Base-by-base conservation (phyloP, 2,113 vertebrate genomes). In the Progne subis region DNA sequence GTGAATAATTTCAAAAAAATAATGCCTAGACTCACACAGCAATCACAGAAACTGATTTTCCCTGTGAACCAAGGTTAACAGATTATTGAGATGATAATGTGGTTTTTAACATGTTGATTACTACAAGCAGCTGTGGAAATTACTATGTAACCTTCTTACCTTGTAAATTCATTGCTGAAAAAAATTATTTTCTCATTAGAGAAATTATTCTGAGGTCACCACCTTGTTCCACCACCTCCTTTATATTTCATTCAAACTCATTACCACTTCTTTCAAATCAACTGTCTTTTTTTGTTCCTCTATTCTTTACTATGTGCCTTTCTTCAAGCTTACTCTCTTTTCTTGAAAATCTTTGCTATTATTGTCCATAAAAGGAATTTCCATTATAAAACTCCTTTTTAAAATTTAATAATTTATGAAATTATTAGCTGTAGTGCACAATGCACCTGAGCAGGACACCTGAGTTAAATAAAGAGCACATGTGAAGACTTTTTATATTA, bases 401-500 rank as follows among this genome's bases (percentile, higher is more conserved):
- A 18, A 79, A 87, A 82, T 72, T 37, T 37, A 85, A 88, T 69
- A 2, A 2, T 64, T 85, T 82, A 53, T 47, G 6, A 74, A 77
- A 92, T 63, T 64, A 57, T 88, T 83, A 88, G 9, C 21, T 75
- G 29, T 56, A 86, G 25, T 39, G 39, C 47, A 74, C 57, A 68
- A 82, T 20, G 8, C 41, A 72, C 17, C 24, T 57, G 46, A 82
- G 57, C 5, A 79, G 28, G 37, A 63, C 29, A 76, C 41, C 41
- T 32, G 4, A 92, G 39, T 65, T 92, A 94, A 90, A 92, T 82
- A 72, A 92, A 93, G 88, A 82, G 41, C 61, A 76, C 16, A 53
- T 5, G 7, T 43, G 26, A 72, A 65, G 19, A 43, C 2, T 14
- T 95, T 77, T 72, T 19, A 39, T 69, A 53, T 39, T 68, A 75